A percentile compares a stretch with the other conserved stretches of the same genome.
These are phyloP conservation scores for Luperina nickerlii DNA, from an alignment of 2,888 invertebrate genomes.

Conservation along the genomic window DNA sequence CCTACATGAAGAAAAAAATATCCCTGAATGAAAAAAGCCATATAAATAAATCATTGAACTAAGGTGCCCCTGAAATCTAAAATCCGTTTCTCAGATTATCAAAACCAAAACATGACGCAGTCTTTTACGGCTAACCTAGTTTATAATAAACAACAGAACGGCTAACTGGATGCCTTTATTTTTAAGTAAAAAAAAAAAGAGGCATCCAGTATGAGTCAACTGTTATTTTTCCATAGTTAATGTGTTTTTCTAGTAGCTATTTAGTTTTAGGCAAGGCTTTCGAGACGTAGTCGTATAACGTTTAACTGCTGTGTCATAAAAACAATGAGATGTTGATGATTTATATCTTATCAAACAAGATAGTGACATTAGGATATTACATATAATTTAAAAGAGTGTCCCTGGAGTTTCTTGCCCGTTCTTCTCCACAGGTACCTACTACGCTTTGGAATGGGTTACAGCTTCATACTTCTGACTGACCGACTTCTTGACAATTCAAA, in stretches of 20 bases:
- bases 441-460: too few relatives aligned
- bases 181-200: too few relatives aligned
- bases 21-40: not conserved
- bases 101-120: slow-evolving; percentile 5
- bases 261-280: slow-evolving; percentile 17
- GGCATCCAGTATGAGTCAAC: too few relatives aligned
- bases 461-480: too few relatives aligned
- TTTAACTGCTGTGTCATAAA: slow-evolving; percentile 13
- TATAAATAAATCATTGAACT: not conserved
- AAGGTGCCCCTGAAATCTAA: not conserved
- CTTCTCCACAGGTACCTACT: too few relatives aligned
- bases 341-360: not conserved
- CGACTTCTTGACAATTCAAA: too few relatives aligned
- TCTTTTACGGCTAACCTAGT: slow-evolving; percentile 39
- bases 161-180: slow-evolving; percentile 26
- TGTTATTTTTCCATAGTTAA: slow-evolving; percentile 37
- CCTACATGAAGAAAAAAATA: not conserved
- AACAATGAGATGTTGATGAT: not conserved
- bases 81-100: not conserved
- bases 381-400: too few relatives aligned
- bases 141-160: not conserved
- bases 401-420: too few relatives aligned
- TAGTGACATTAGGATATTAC: not conserved
- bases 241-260: slow-evolving; percentile 7
- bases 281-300: slow-evolving; percentile 2